Evolutionary conservation across 2,888 invertebrate genomes (phyloP).

Genomic region (Dynastes maya): DNA sequence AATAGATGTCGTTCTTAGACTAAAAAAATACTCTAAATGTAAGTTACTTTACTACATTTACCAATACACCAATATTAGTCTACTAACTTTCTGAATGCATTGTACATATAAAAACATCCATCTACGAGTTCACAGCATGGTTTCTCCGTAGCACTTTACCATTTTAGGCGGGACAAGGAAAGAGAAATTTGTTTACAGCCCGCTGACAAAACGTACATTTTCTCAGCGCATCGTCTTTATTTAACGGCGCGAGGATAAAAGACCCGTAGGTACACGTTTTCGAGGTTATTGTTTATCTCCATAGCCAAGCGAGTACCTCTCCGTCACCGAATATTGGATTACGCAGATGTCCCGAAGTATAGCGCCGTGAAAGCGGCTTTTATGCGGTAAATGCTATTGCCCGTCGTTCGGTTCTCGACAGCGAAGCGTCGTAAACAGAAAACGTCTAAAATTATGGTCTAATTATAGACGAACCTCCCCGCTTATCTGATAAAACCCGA

Average conservation of each 20-base stretch:
- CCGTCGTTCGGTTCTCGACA: slow-evolving; percentile 2
- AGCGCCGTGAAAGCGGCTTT: slow-evolving; percentile 1
- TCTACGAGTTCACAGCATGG: no score
- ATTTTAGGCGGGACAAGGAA: slow-evolving; percentile 11
- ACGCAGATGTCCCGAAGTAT: slow-evolving; percentile 15
- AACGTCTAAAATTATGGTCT: slow-evolving; percentile 35
- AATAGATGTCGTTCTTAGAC: no score
- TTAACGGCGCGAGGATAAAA: slow-evolving; percentile 34
- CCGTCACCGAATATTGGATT: slow-evolving; percentile 21
- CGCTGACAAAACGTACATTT: slow-evolving; percentile 20
- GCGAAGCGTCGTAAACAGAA: slow-evolving; percentile 17
- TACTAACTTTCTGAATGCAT: no score
- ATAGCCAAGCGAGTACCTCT: background rate
- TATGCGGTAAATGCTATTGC: slow-evolving; percentile 21
- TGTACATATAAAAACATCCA: no score
- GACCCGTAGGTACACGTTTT: background rate
- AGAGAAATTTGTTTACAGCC: slow-evolving; percentile 42
- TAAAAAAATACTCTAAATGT: no score
- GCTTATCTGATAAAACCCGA: slow-evolving; percentile 33
- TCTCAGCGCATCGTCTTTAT: background rate
- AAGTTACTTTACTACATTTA: no score
- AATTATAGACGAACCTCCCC: slow-evolving; percentile 37
- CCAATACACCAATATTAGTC: no score
- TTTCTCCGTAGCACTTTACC: background rate
- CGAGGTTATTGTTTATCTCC: slow-evolving; percentile 37